Percentiles rank a stretch among this genome's conserved stretches.
Conservation (phyloP, 1,140 invertebrate genomes). For the Drosophila parvula region DNA sequence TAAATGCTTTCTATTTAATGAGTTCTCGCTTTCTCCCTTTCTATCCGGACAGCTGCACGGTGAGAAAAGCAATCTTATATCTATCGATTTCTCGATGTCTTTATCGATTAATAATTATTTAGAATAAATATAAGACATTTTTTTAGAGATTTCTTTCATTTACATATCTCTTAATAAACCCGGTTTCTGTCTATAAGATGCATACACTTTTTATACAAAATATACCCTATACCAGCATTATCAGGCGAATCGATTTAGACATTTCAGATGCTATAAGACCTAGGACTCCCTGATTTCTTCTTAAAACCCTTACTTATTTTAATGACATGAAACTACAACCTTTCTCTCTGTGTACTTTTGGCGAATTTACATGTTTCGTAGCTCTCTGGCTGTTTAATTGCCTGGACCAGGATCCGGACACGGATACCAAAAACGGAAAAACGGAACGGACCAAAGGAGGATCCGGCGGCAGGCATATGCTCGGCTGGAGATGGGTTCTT, state of each 20-base stretch:
- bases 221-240: neutral
- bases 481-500: conserved; percentile 52
- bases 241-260: neutral
- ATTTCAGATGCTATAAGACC: neutral
- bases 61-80: neutral
- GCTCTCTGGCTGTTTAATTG: conserved; percentile 65
- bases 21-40: conserved; percentile 45
- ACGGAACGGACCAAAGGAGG: conserved; percentile 11
- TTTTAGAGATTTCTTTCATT: neutral
- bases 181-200: neutral
- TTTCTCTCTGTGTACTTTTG: conserved; percentile 24
- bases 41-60: conserved; percentile 3
- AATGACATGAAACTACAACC: too few species aligned
- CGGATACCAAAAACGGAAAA: conserved; percentile 24
- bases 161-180: neutral
- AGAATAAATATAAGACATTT: neutral
- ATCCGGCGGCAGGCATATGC: conserved; percentile 55
- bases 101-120: neutral
- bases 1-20: conserved; percentile 83
- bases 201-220: neutral
- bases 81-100: too few species aligned
- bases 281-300: neutral
- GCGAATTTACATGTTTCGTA: conserved; percentile 68
- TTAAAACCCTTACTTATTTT: too few species aligned
- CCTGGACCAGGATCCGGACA: conserved; percentile 31